Evolutionary conservation across 2,113 vertebrate genomes (phyloP).

Genomic region (Egretta garzetta): DNA sequence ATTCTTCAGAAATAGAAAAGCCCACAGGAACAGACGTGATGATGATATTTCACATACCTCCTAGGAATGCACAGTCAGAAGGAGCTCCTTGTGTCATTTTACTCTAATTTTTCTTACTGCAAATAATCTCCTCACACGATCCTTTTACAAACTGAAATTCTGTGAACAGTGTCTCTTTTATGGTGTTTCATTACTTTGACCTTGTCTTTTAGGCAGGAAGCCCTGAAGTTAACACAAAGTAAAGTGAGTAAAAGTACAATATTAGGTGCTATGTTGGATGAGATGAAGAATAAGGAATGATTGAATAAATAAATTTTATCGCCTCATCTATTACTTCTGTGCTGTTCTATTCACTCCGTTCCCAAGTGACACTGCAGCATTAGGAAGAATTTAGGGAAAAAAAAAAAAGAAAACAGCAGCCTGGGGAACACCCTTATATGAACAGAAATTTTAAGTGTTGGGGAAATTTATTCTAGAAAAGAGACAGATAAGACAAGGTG

Average conservation of each 20-base stretch:
- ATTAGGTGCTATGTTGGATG: background rate
- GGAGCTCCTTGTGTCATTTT: background rate
- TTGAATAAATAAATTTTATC: background rate
- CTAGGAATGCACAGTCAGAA: background rate
- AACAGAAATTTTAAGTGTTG: background rate
- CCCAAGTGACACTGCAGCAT: background rate
- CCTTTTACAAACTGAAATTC: background rate
- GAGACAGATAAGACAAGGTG: background rate
- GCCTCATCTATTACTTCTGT: background rate
- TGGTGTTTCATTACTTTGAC: background rate
- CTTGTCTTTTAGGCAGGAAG: background rate
- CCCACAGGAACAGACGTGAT: background rate
- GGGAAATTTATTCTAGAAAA: background rate
- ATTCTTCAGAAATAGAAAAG: background rate
- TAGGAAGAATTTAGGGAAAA: background rate
- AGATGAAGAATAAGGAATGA: background rate
- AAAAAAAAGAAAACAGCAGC: background rate
- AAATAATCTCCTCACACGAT: background rate
- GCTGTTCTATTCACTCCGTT: background rate
- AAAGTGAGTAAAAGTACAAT: background rate
- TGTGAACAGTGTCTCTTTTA: background rate
- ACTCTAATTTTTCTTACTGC: background rate
- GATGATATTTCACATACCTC: background rate
- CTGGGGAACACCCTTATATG: background rate
- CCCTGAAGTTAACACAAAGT: background rate